Evolutionary conservation across 2,113 vertebrate species (phyloP).

Genomic region (Neotoma lepida): DNA sequence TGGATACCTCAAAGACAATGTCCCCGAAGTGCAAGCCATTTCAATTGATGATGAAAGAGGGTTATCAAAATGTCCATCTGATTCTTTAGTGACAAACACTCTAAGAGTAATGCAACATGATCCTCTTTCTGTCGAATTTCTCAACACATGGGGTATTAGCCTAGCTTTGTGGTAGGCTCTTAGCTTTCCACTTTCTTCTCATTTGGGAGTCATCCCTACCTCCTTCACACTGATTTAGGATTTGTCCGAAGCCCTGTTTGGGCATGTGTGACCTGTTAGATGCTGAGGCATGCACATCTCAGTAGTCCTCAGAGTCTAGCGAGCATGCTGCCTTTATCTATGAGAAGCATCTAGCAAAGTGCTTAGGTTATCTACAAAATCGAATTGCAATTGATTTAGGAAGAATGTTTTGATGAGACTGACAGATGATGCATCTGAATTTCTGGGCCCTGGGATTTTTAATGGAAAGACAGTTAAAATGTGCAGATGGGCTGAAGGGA

Average conservation of each 20-base stretch:
- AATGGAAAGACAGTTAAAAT: background rate
- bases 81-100: background rate
- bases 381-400: background rate
- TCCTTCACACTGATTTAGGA: background rate
- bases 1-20: background rate
- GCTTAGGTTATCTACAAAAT: background rate
- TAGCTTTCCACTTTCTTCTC: too few relatives aligned
- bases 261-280: background rate
- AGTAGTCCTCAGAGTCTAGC: background rate
- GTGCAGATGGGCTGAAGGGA: background rate
- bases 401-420: background rate
- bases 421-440: background rate
- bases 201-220: too few relatives aligned
- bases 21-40: background rate
- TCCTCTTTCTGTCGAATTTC: background rate
- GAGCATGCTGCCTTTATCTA: background rate
- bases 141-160: fast-evolving
- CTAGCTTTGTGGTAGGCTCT: background rate
- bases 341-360: fast-evolving
- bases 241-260: background rate
- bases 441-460: background rate
- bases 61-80: background rate
- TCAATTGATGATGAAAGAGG: background rate
- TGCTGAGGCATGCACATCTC: background rate
- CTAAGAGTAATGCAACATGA: background rate